phyloP scores from a whole-genome alignment of 2,797 vertebrate species.

The Aphelocoma californica region DNA sequence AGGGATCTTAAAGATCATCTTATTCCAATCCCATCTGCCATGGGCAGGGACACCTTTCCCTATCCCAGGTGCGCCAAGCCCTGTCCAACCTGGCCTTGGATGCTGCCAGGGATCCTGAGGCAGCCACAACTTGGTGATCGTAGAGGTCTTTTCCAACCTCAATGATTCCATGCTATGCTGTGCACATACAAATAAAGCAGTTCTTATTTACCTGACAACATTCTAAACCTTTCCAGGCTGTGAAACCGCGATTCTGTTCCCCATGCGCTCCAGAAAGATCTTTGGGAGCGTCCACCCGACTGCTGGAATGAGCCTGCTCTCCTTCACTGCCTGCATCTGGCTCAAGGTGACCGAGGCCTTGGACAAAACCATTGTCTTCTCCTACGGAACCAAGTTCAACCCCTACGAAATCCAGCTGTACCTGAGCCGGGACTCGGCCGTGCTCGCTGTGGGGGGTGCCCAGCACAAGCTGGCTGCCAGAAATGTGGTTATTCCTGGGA shows the following conservation, averaged over 20 bases:
- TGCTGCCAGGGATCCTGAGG: not conserved
- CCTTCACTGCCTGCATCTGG: slow-evolving; percentile 91
- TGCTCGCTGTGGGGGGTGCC: slow-evolving; percentile 81
- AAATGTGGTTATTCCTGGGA: slow-evolving; percentile 57
- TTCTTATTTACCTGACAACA: not conserved
- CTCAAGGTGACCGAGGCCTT: slow-evolving; percentile 82
- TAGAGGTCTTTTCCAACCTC: too few species aligned
- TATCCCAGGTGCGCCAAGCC: not conserved
- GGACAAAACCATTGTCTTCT: slow-evolving; percentile 90
- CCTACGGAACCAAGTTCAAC: slow-evolving; percentile 87
- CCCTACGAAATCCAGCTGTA: slow-evolving; percentile 91
- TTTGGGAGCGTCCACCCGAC: slow-evolving; percentile 83
- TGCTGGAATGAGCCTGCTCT: slow-evolving; percentile 70
- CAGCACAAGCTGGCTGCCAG: slow-evolving; percentile 77
- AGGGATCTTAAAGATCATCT: not conserved
- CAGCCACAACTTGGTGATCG: not conserved
- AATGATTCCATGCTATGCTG: accelerated
- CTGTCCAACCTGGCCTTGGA: accelerated
- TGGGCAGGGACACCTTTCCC: not conserved
- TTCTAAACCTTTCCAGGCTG: slow-evolving; percentile 77
- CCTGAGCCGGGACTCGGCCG: slow-evolving; percentile 73
- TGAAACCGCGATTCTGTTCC: slow-evolving; percentile 89
- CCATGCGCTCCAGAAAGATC: slow-evolving; percentile 91
- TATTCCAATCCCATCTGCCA: not conserved
- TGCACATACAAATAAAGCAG: accelerated